phyloP scores from a whole-genome alignment of 2,113 vertebrate species.

The Caranx ignobilis region DNA sequence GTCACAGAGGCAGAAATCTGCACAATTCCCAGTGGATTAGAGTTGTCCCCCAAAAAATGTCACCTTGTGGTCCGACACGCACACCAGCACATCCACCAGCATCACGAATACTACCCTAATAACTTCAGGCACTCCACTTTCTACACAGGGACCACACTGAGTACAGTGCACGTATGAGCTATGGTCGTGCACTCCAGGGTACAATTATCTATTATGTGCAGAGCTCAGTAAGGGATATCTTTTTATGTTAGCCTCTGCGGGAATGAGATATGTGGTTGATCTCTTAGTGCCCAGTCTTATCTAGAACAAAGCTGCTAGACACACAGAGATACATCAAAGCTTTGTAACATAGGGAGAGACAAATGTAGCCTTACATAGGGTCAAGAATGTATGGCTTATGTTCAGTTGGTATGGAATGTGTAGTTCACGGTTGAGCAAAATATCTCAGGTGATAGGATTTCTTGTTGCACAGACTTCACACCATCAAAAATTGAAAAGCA shows the following conservation, averaged over 20 bases:
- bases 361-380: background rate
- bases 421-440: background rate
- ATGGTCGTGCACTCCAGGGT: slow-evolving; percentile 46
- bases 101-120: background rate
- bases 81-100: background rate
- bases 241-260: slow-evolving; percentile 50
- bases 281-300: slow-evolving; percentile 25
- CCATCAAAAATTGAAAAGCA: background rate
- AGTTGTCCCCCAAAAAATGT: background rate
- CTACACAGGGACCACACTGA: slow-evolving; percentile 33
- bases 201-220: slow-evolving; percentile 65
- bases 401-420: background rate
- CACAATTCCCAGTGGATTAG: slow-evolving; percentile 15
- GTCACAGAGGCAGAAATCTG: slow-evolving; percentile 7
- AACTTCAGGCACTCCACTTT: background rate
- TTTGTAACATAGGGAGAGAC: slow-evolving; percentile 6
- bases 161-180: slow-evolving; percentile 17
- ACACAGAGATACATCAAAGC: slow-evolving; percentile 32
- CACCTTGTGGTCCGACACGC: background rate
- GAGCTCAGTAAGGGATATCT: slow-evolving; percentile 48
- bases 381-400: background rate
- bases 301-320: slow-evolving; percentile 49
- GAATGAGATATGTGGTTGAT: slow-evolving; percentile 43
- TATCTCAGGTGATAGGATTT: background rate
- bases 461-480: background rate